Base-by-base conservation (phyloP, 2,888 invertebrate species). In the Callosobruchus maculatus region DNA sequence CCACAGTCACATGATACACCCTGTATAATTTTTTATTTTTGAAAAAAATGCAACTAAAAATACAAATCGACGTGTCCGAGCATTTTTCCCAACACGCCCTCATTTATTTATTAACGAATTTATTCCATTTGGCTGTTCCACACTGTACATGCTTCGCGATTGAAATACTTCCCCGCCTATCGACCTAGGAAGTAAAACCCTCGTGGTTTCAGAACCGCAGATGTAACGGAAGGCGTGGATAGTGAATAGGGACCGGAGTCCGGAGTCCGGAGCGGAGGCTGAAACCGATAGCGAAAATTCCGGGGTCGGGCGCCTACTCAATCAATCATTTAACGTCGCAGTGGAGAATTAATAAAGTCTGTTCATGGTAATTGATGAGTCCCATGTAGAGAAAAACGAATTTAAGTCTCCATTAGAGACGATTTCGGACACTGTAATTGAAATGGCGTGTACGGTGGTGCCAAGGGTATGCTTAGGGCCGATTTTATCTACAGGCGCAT, bases 281-380 rank as follows among this genome's bases (percentile, higher is more conserved):
- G 26, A 5, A 18, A 18, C 49, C 49, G 49, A 49, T 49, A 49
- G 49, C 49, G 49, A 49, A 13, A 0, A 5, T 13, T 7, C 18
- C 13, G 4, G 49, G 49, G 49, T 49, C 7, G 49, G 9, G 13
- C 68, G 21, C 68, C 68, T 9, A 21, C 22, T 68, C 68, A 22
- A 68, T 68, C 68, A 68, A 68, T 68, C 68, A 68, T 68, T 68
- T 22, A 68, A 68, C 22, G 21, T 68, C 22, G 68, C 68, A 21
- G 21, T 68, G 20, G 68, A 22, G 22, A 68, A 68, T 68, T 68
- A 68, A 68, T 68, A 68, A 68, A 68, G 68, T 68, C 68, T 18
- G 68, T 68, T 77, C 76, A 74, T 73, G 77, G 76, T 73, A 78
- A 77, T 78, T 76, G 77, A 78, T 76, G 69, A 71, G 73, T 73